Evolutionary conservation across 2,888 invertebrate species (phyloP).

Genomic region (Lasioglossum figueresi): DNA sequence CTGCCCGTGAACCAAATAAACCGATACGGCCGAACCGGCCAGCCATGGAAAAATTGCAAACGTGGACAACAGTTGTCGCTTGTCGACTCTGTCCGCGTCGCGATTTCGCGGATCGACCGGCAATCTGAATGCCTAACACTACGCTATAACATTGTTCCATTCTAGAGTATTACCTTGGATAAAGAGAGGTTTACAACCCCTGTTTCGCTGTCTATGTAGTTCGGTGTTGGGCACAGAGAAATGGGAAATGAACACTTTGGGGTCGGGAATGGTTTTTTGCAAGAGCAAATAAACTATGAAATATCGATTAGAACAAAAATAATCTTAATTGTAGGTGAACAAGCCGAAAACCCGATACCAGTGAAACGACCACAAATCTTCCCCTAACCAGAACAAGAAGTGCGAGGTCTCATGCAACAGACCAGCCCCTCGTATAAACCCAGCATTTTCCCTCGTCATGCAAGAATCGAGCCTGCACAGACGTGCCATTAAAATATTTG

Average conservation of each 20-base stretch:
- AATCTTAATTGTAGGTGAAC: too few species aligned
- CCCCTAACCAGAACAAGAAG: not conserved
- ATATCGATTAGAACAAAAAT: not conserved
- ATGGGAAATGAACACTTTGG: not conserved
- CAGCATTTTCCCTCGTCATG: slow-evolving; percentile 2
- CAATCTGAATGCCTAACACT: not conserved
- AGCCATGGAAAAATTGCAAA: slow-evolving; percentile 56
- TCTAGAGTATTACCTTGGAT: not conserved
- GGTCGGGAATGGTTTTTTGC: not conserved
- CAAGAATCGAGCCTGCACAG: slow-evolving; percentile 1
- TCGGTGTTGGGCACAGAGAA: not conserved
- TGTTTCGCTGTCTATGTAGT: not conserved
- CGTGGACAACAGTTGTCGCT: slow-evolving; percentile 44
- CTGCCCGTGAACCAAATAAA: slow-evolving; percentile 62
- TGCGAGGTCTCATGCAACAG: not conserved
- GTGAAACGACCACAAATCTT: not conserved
- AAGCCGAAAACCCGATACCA: not conserved
- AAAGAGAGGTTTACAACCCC: not conserved
- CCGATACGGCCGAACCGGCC: slow-evolving; percentile 51
- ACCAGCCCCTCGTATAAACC: not conserved
- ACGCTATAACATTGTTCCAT: not conserved
- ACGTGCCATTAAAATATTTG: slow-evolving; percentile 5
- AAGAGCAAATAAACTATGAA: too few species aligned
- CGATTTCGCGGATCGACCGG: slow-evolving; percentile 27
- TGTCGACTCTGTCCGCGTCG: slow-evolving; percentile 20